These are phyloP conservation scores for Anhinga anhinga DNA, from an alignment of 2,113 vertebrate species.

Conservation along the genomic window DNA sequence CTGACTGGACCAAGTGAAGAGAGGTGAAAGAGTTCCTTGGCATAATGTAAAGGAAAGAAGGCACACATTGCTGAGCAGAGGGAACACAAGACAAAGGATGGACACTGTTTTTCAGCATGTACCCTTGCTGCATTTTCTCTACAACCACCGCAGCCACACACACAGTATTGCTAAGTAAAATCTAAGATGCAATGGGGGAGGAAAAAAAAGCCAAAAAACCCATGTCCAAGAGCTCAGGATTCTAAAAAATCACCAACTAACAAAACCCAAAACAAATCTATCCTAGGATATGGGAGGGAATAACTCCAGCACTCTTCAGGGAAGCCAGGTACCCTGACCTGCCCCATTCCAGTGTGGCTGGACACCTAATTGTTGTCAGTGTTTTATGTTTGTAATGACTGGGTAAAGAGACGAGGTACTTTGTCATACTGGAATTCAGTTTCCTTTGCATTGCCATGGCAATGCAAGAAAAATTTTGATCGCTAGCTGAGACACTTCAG, in stretches of 20 bases:
- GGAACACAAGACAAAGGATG: no score
- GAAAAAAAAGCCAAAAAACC: neutral
- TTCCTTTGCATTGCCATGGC: constrained; percentile 45
- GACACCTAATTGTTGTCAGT: neutral
- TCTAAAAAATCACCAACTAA: neutral
- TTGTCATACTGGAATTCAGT: neutral
- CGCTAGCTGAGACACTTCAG: constrained; percentile 6
- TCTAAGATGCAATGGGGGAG: neutral
- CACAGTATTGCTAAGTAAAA: neutral
- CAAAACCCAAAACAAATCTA: neutral
- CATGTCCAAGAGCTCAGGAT: neutral
- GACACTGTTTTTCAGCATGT: no score
- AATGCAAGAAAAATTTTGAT: constrained; percentile 16
- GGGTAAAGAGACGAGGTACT: neutral
- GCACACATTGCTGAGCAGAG: no score
- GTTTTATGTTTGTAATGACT: neutral
- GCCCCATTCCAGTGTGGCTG: neutral
- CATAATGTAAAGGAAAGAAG: no score
- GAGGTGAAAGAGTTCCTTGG: no score
- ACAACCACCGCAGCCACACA: neutral
- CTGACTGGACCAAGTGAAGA: no score
- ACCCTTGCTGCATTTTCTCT: neutral
- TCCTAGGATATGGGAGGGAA: neutral
- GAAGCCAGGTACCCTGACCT: neutral
- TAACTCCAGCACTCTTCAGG: neutral